phyloP scores from a whole-genome alignment of 2,888 invertebrate species.

The Tetramorium bicarinatum region DNA sequence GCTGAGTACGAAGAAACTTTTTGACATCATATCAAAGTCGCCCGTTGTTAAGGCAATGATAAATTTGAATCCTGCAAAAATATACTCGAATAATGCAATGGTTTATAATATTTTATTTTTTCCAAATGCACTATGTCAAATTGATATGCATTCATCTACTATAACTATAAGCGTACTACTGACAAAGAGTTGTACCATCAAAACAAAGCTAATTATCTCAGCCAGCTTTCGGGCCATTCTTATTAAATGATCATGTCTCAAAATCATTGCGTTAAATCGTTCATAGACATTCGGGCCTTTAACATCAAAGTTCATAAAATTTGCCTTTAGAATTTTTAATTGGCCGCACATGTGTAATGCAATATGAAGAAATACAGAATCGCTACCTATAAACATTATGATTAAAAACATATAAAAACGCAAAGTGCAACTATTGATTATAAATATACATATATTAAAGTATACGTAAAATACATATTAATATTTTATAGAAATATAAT shows the following conservation, averaged over 20 bases:
- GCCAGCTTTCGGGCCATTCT: conserved; percentile 4
- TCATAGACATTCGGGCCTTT: neutral
- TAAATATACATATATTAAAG: neutral
- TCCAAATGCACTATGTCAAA: neutral
- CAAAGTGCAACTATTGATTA: neutral
- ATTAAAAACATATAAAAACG: neutral
- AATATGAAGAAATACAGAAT: conserved; percentile 43
- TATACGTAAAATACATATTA: neutral
- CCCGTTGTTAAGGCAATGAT: conserved; percentile 60
- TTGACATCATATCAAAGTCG: conserved; percentile 35
- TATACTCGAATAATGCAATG: neutral
- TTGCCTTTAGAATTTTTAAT: conserved; percentile 34
- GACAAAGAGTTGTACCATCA: conserved; percentile 31
- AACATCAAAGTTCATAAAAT: neutral
- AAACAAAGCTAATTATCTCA: conserved; percentile 36
- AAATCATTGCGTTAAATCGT: conserved; percentile 14
- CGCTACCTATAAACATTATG: conserved; percentile 36
- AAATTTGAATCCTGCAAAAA: conserved; percentile 36
- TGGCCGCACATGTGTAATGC: conserved; percentile 42
- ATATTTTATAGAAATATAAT: neutral
- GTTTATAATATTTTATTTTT: neutral
- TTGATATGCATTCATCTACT: conserved; percentile 23
- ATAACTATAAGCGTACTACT: conserved; percentile 37
- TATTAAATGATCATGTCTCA: neutral
- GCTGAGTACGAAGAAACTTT: conserved; percentile 38